phyloP scores from a whole-genome alignment of 2,113 vertebrate species.

The Sinosuthora webbiana region DNA sequence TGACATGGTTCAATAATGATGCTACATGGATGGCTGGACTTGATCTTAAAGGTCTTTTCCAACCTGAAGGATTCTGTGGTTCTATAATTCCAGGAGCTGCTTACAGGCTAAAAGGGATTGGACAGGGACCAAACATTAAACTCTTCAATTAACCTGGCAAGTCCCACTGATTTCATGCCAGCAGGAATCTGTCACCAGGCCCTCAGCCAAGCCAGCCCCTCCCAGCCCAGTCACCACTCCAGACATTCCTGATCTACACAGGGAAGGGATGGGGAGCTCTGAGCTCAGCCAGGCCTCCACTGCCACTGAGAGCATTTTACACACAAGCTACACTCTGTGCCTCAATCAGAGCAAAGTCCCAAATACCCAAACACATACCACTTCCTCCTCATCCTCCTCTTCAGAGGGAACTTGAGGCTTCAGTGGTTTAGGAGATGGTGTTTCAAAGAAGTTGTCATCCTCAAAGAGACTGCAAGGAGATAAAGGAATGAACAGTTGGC shows the following conservation, averaged over 20 bases:
- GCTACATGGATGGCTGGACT: background rate
- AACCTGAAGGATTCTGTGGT: background rate
- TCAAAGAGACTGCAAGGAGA: conserved; percentile 62
- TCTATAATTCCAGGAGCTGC: background rate
- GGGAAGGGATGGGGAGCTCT: background rate
- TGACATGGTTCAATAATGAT: background rate
- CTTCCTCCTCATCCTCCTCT: conserved; percentile 94
- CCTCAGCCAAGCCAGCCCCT: background rate
- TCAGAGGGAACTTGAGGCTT: conserved; percentile 45
- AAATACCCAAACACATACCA: conserved; percentile 75
- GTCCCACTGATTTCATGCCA: background rate
- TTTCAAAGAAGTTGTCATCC: conserved; percentile 67
- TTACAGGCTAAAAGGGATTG: background rate
- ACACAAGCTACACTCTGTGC: background rate
- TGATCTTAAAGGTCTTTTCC: background rate
- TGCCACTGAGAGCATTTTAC: background rate
- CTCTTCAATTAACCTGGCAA: background rate
- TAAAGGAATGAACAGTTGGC: background rate
- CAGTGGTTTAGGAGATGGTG: conserved; percentile 29
- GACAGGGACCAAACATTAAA: background rate
- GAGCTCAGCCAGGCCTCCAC: background rate
- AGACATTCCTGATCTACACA: background rate
- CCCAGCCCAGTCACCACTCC: background rate
- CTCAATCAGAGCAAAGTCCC: background rate
- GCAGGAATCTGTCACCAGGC: background rate